These are phyloP conservation scores for Melanchra persicariae DNA, from an alignment of 2,888 invertebrate genomes.

Conservation along the genomic window DNA sequence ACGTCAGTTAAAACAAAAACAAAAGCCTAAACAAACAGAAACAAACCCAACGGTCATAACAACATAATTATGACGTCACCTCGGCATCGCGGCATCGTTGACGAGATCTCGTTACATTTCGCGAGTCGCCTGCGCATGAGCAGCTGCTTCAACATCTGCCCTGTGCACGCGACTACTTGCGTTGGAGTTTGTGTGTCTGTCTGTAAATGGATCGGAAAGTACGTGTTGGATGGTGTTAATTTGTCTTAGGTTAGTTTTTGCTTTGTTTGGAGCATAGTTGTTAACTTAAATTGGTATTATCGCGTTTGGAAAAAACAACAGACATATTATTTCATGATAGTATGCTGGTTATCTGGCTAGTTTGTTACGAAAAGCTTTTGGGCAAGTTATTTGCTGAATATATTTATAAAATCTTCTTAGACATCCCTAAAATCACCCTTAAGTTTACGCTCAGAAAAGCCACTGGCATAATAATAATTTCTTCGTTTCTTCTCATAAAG, in stretches of 20 bases:
- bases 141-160: constrained; percentile 77
- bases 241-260: constrained; percentile 18
- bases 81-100: constrained; percentile 53
- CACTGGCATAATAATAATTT: too few species aligned
- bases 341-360: too few species aligned
- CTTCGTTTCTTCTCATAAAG: too few species aligned
- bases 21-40: constrained; percentile 51
- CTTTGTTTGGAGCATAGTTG: constrained; percentile 13
- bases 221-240: constrained; percentile 33
- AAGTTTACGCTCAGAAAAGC: too few species aligned
- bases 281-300: neutral
- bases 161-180: constrained; percentile 66
- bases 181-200: constrained; percentile 31
- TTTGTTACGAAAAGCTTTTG: too few species aligned
- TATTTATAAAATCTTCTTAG: too few species aligned
- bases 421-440: too few species aligned
- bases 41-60: constrained; percentile 54
- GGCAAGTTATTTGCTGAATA: too few species aligned
- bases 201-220: constrained; percentile 48
- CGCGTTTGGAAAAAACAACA: too few species aligned
- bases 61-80: constrained; percentile 65
- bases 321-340: too few species aligned
- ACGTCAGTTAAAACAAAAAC: constrained; percentile 33
- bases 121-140: constrained; percentile 67
- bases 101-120: constrained; percentile 65